Base-by-base conservation (phyloP, 2,113 vertebrate species). In the Aleadryas rufinucha region DNA sequence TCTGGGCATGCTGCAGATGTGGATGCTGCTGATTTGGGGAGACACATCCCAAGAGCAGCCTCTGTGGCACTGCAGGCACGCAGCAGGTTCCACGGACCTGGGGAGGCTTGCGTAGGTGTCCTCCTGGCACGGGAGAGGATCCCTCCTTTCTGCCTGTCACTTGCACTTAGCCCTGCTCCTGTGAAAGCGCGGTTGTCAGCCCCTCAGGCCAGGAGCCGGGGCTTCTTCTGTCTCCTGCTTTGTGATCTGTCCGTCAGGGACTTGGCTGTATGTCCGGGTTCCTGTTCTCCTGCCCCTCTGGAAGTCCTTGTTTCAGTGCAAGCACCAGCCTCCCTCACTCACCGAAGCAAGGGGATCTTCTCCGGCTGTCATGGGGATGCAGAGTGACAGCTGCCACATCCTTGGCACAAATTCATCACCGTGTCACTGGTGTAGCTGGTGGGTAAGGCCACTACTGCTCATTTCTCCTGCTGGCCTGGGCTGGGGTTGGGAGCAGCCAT, bases 31-130 rank as follows among this genome's bases (percentile, higher is more conserved):
- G 80, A 95, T 95, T 0, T 39, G 54, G 50, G 63, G 71, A 88
- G 83, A 95, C 7, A 0, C 24, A 57, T 64, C 75, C 61, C 11
- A 1, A 39, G 9, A 6, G 61, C 35, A 87, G 69, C 35, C 30
- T 91, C 30, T 23, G 47, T 21, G 35, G 87, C 44, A 52, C 74
- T 49, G 53, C 10, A 3, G 74, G 35, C n/a, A 12, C 6, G 6
- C 76, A 42, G 66, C 0, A 1, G 14, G 53, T 41, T 44, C 72
- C 5, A 6, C 33, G 74, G 94, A 88, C 63, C 45, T 68, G 52
- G 31, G 50, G 56, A 95, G 39, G n/a, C 13, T 69, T 80, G 90
- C 2, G 79, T 96, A 77, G 95, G 96, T 96, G 94, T 93, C 53
- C 72, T 53, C 8, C 44, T 94, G 94, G 82, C 78, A 77, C 0